Evolutionary conservation across 2,888 invertebrate genomes (phyloP).

Genomic region (Pristionchus arcanus): DNA sequence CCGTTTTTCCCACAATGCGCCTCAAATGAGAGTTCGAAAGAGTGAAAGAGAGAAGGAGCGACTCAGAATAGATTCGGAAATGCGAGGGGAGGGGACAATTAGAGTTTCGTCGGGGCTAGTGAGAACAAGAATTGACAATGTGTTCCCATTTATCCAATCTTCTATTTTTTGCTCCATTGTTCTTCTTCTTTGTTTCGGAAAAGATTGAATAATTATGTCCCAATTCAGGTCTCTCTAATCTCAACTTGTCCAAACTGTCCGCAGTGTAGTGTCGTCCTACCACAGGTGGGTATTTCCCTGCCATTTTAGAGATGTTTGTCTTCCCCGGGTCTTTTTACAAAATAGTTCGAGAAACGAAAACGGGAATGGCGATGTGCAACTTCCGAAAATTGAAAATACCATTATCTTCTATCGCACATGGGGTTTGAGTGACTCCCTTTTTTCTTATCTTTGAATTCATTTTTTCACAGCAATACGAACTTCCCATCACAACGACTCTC

Average conservation of each 20-base stretch:
- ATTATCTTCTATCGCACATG: neutral
- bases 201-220: neutral
- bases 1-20: neutral
- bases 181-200: neutral
- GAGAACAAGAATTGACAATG: neutral
- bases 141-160: neutral
- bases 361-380: neutral
- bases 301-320: neutral
- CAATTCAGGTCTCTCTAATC: conserved; percentile 39
- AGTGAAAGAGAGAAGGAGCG: neutral
- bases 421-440: neutral
- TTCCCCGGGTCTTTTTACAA: neutral
- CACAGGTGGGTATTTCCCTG: conserved; percentile 23
- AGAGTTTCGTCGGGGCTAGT: neutral
- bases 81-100: neutral
- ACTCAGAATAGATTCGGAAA: neutral
- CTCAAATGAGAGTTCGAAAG: neutral
- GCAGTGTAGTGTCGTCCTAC: conserved; percentile 47
- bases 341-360: neutral
- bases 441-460: neutral
- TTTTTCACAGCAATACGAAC: conserved; percentile 30
- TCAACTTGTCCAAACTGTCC: conserved; percentile 40
- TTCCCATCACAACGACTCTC: conserved; percentile 44
- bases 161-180: neutral
- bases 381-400: neutral